Evolutionary conservation across 2,888 invertebrate species (phyloP).

Genomic region (Lissonota sp.): DNA sequence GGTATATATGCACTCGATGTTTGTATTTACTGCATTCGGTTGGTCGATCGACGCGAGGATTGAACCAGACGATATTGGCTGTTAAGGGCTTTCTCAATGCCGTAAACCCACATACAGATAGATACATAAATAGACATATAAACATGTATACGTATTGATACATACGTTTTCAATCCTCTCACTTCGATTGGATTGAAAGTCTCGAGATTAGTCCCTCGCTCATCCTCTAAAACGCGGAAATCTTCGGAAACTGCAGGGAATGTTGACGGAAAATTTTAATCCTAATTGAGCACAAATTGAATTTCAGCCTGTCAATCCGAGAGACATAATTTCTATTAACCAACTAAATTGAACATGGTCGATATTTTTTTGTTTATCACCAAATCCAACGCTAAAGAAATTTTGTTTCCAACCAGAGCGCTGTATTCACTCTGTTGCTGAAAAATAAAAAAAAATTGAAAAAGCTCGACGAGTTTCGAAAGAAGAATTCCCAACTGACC

Average conservation of each 20-base stretch:
- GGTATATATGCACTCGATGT: not conserved
- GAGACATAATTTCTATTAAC: not conserved
- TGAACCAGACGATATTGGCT: slow-evolving; percentile 33
- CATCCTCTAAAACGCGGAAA: not conserved
- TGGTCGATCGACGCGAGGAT: slow-evolving; percentile 10
- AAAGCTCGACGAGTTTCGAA: not conserved
- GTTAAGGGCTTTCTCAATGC: slow-evolving; percentile 18
- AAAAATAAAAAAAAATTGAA: not conserved
- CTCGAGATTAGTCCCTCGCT: slow-evolving; percentile 16
- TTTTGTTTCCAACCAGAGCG: not conserved
- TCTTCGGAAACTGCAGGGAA: slow-evolving; percentile 1
- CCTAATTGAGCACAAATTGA: not conserved
- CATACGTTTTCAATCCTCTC: slow-evolving; percentile 32
- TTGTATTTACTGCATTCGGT: slow-evolving; percentile 4
- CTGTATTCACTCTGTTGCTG: not conserved
- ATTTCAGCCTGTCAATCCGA: slow-evolving; percentile 7
- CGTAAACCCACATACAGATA: slow-evolving; percentile 4
- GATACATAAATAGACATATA: slow-evolving; percentile 2
- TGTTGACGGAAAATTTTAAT: slow-evolving; percentile 32
- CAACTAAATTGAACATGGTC: slow-evolving; percentile 18
- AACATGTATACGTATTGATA: not conserved
- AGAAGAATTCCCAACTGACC: not conserved
- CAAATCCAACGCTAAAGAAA: not conserved
- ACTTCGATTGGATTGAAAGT: slow-evolving; percentile 19
- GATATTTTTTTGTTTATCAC: slow-evolving; percentile 16